Evolutionary conservation across 2,888 invertebrate species (phyloP).

Genomic region (Patella ulyssiponensis): DNA sequence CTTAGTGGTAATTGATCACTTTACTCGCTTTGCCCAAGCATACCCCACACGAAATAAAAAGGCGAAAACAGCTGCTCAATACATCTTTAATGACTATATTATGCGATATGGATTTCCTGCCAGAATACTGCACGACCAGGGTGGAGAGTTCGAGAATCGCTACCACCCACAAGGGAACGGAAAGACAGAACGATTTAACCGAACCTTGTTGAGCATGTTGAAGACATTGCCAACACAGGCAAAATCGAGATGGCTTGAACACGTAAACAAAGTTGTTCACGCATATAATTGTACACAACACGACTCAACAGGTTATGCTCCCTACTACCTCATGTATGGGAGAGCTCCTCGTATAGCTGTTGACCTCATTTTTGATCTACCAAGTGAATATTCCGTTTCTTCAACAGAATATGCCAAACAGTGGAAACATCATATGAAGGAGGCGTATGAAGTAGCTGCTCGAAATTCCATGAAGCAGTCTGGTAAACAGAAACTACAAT

Average conservation of each 20-base stretch:
- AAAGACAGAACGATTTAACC: conserved; percentile 13
- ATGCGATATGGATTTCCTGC: conserved; percentile 23
- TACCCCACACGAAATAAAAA: conserved; percentile 22
- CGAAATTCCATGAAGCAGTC: not conserved
- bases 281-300: conserved; percentile 9
- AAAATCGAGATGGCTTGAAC: conserved; percentile 12
- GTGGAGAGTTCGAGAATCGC: conserved; percentile 25
- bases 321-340: conserved; percentile 20
- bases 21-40: conserved; percentile 27
- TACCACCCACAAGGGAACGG: conserved; percentile 23
- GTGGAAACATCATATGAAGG: conserved; percentile 20
- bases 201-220: conserved; percentile 21
- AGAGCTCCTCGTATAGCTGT: conserved; percentile 15
- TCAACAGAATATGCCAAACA: not conserved
- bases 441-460: conserved; percentile 11
- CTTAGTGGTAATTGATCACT: conserved; percentile 23
- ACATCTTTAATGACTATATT: conserved; percentile 24
- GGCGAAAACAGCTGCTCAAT: conserved; percentile 18
- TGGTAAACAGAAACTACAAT: not conserved
- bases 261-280: conserved; percentile 5
- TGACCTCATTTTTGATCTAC: conserved; percentile 17
- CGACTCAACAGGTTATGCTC: conserved; percentile 15
- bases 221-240: conserved; percentile 3
- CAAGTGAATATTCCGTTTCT: not conserved
- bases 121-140: conserved; percentile 22